Evolutionary conservation across 2,113 vertebrate genomes (phyloP), one percentile per base, ranked within the genome.

Genomic region (Saguinus midas): DNA sequence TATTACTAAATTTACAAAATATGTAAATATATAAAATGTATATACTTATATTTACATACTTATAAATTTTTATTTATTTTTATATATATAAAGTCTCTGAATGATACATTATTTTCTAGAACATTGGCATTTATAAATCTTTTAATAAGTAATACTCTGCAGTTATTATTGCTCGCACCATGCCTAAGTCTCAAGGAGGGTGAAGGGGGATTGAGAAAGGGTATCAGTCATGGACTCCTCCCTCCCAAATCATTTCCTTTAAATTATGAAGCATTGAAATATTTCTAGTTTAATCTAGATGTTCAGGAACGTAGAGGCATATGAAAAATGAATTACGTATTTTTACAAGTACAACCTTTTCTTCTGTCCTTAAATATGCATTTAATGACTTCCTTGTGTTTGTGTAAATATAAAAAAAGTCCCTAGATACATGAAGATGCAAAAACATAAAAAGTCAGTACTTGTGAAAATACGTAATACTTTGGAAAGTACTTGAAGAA

Each of bases 401-500:
- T n/a, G 1, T 57, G 6, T 70, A 95, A 87, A 87, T 84, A 89
- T 90, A 93, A 96, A 92, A 66, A 96, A 91, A 94, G 9, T 5
- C 37, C 55, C 4, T 45, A 50, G 66, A 87, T 4, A 84, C 13
- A 2, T 58, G 14, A 8, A 90, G 48, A 50, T 72, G 48, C 48
- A 78, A 89, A 95, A 90, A 6, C 73, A 86, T 92, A 80, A 61
- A 95, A 95, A 91, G 66, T 79, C 27, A 93, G 8, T 55, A 61
- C 27, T 37, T 93, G 64, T n/a, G n/a, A n/a, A n/a, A n/a, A n/a
- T n/a, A n/a, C n/a, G n/a, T n/a, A n/a, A n/a, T n/a, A n/a, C n/a
- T n/a, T n/a, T n/a, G n/a, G n/a, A n/a, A n/a, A 93, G 8, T 55
- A 61, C 27, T 37, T 93, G 64, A 95, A 95, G 35, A 9, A 84